Evolutionary conservation across 2,888 invertebrate species (phyloP), one percentile per base, ranked within the genome.

Genomic region (Acleris laterana): DNA sequence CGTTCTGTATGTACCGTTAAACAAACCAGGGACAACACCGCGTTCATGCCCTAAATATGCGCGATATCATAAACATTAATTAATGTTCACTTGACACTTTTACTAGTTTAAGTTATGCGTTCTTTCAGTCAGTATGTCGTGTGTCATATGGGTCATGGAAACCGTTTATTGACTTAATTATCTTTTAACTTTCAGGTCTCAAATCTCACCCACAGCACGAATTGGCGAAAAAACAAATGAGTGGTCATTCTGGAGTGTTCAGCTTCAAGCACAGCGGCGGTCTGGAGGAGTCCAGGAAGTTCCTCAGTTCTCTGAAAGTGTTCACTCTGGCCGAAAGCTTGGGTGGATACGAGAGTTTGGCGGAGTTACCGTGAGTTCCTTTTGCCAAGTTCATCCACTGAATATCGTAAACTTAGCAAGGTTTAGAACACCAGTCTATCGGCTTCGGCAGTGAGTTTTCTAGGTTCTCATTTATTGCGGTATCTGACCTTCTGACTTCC

Each of bases 321-420:
- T 98, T 99, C 85, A 95, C 94, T 1, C 87, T 98, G 60, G 99
- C 99, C 5, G 99, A 99, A 84, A 99, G 98, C 81, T 94, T 99
- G 68, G 99, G 99, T 57, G 99, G 99, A 63, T 98, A 96, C 79
- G 99, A 99, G 84, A 98, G 98, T 82, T 94, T 99, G 71, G 97
- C 98, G 3, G 98, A 99, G 93, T 93, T 99, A 72, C 99, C 99
- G 96, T 97, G 93, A 95, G 96, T 95, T 69, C 13, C 38, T 38
- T 38, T 4, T 38, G 38, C 13, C 13, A 13, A 38, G 3, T 13
- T 3, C 11, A 11, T 38, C 11, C 3, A 3, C 13, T 38, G 32
- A 38, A 13, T 11, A 38, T 38, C 32, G 28, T 28, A 28, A 28
- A 28, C 28, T 28, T 7, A 25, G 25, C 5, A 25, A 25, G 25